A percentile compares a stretch with the other conserved stretches of the same genome.
Evolutionary conservation across 2,888 invertebrate genomes (phyloP).

Genomic region (Chaetoderma sp.): DNA sequence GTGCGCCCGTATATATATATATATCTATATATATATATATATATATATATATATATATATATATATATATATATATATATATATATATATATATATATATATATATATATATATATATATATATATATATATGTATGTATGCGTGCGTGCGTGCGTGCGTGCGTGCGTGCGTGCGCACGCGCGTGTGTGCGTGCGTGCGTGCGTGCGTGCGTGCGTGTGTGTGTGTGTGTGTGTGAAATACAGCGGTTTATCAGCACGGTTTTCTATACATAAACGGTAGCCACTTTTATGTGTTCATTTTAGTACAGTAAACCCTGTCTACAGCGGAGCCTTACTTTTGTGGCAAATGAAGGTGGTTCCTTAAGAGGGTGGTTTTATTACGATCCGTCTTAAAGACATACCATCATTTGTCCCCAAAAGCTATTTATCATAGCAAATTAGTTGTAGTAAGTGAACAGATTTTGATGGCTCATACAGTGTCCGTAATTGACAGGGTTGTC

Average conservation of each 20-base stretch:
- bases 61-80: conserved; percentile 9
- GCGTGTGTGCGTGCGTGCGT: not conserved
- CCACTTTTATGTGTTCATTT: no score
- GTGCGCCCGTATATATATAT: not conserved
- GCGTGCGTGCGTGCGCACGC: not conserved
- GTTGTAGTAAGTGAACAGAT: no score
- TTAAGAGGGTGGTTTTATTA: no score
- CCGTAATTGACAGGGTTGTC: no score
- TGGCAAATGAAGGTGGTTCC: no score
- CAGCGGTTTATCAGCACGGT: no score
- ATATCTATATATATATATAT: conserved; percentile 3
- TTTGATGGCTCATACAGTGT: no score
- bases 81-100: conserved; percentile 9
- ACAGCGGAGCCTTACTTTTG: no score
- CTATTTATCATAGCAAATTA: no score
- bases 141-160: not conserved
- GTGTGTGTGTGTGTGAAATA: not conserved
- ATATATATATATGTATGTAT: conserved; percentile 5
- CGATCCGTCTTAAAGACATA: no score
- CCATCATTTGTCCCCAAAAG: no score
- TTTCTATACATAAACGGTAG: not conserved
- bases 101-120: conserved; percentile 9
- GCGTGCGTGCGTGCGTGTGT: not conserved
- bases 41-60: conserved; percentile 4
- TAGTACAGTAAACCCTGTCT: no score